Base-by-base conservation (phyloP, 2,888 invertebrate genomes). In the Zonitis immaculata region DNA sequence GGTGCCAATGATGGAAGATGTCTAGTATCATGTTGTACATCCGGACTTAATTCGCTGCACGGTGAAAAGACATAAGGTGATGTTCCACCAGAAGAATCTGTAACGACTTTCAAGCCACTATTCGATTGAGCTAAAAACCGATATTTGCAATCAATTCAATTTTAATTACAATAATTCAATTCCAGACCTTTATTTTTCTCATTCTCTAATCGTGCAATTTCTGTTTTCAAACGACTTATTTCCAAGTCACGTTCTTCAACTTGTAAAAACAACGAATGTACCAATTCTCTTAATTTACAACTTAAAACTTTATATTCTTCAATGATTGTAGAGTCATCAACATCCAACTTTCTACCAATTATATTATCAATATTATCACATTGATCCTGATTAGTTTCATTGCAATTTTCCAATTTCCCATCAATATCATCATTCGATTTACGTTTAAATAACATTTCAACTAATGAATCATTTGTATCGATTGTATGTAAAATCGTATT, bases 271-370 rank as follows among this genome's bases (percentile, higher is more conserved):
- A 87, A 73, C 67, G 81, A 80, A 58, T 82, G 82, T 7, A 82
- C 78, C 9, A 81, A 72, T 14, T 75, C 74, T 57, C 84, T 80
- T 44, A 87, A 71, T 65, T 84, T 85, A 54, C 81, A 80, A 67
- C 85, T 87, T 8, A 86, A 74, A 44, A 81, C 83, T 68, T 81
- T 81, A 42, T 87, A 72, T 70, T 88, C 87, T 71, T 87, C 87
- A 44, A 87, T 80, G 42, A 86, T 82, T 22, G 77, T 79, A 48
- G 78, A 76, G 46, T 83, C 82, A 56, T 82, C 79, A 70, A 86
- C 86, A 3, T 84, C 83, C 62, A 77, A 77, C 67, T 82, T 84
- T 32, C 32, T 49, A 59, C 77, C 59, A 12, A 58, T 59, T 42
- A 65, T 57, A 26, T n/a, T 3, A n/a, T 20, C 12, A 3, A 45